These are phyloP conservation scores for Knipowitschia caucasica DNA, from an alignment of 2,797 vertebrate genomes.

Conservation along the genomic window DNA sequence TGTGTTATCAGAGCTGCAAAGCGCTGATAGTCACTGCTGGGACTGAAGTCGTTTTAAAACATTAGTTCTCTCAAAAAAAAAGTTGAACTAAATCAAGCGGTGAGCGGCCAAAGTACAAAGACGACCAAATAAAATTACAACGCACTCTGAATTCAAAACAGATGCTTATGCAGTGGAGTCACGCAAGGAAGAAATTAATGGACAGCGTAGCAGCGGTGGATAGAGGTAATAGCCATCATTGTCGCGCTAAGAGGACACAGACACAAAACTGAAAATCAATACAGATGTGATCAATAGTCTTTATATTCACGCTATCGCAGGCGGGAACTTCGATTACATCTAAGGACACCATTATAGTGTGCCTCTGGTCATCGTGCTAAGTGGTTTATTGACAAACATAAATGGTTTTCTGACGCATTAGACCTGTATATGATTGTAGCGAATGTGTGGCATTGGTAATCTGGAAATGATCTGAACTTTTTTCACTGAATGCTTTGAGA, in stretches of 20 bases:
- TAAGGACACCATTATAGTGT: slow-evolving; percentile 35
- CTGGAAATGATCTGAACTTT: too few relatives aligned
- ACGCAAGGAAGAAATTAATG: slow-evolving; percentile 33
- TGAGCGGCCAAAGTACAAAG: slow-evolving; percentile 3
- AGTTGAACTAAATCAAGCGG: slow-evolving; percentile 12
- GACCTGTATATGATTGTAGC: slow-evolving; percentile 34
- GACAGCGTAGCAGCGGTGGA: slow-evolving; percentile 43
- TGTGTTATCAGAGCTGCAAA: slow-evolving; percentile 50
- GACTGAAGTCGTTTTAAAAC: slow-evolving; percentile 47
- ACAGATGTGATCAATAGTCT: slow-evolving; percentile 45
- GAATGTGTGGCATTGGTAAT: too few relatives aligned
- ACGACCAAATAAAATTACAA: neutral
- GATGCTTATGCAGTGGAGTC: neutral
- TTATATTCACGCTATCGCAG: slow-evolving; percentile 33
- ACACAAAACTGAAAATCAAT: slow-evolving; percentile 36
- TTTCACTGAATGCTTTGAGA: too few relatives aligned
- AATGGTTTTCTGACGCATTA: slow-evolving; percentile 18
- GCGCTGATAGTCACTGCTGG: slow-evolving; percentile 38
- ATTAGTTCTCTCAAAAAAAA: slow-evolving; percentile 35
- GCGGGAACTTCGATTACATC: slow-evolving; percentile 40
- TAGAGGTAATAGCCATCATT: slow-evolving; percentile 34
- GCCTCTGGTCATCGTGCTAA: slow-evolving; percentile 10
- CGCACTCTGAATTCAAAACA: slow-evolving; percentile 29
- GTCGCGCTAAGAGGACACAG: slow-evolving; percentile 24
- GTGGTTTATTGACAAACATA: slow-evolving; percentile 32